Base-by-base conservation (phyloP, 2,888 invertebrate genomes). In the Orchesella flavescens region DNA sequence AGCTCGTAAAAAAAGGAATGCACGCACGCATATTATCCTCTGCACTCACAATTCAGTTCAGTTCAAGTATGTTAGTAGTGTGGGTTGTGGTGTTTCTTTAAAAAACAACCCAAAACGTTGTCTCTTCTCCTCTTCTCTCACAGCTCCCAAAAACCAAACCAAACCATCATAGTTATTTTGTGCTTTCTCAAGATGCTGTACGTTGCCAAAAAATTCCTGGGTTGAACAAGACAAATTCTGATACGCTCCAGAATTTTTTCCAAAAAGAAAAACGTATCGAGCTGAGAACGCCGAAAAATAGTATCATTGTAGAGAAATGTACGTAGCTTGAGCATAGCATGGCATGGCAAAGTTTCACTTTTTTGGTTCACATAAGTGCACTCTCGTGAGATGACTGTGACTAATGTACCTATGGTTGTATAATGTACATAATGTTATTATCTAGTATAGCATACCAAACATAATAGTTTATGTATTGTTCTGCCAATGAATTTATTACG, bases 401-500 rank as follows among this genome's bases (percentile, higher is more conserved):
- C 76, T 76, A 66, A 76, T 76, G 66, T 57, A 66, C 15, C 7
- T 23, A 23, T 13, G 7, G 21, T n/a, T n/a, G n/a, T 7, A 34
- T 77, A 34, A 53, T 61, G 46, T 46, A 65, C 34, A 65, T 49
- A 49, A 46, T n/a, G 44, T 23, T 23, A 21, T 73, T 17, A 5
- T 19, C 19, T 5, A 57, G 44, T 74, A 9, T 63, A 34, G 21
- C 24, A 43, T 43, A 17, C 15, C 5, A 55, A 34, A 1, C 12
- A 43, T 71, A 57, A 34, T 34, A 34, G 34, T 57, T 17, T 53
- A n/a, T n/a, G 53, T 13, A 57, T 76, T 76, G 76, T 76, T 76
- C 66, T 43, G 43, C 19, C 55, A 63, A 55, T 66, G 66, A 76
- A 76, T 76, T 76, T 76, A 76, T 66, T 76, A 66, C 66, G 73